These are phyloP conservation scores for Morone saxatilis DNA, from an alignment of 2,113 vertebrate genomes.

Conservation along the genomic window DNA sequence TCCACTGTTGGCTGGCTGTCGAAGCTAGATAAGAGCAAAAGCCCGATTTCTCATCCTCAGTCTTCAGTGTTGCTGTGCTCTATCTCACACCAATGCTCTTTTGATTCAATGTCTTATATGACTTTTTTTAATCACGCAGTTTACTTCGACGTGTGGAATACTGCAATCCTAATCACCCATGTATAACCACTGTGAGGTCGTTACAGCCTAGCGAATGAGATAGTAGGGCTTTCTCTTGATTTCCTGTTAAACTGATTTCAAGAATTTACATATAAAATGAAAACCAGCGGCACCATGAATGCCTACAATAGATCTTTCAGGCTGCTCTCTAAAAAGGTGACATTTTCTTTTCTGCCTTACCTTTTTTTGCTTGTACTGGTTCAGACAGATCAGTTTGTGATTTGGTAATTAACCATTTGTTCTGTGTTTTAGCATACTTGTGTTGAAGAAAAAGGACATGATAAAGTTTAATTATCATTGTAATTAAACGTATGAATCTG, in stretches of 20 bases:
- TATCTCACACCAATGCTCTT: slow-evolving; percentile 20
- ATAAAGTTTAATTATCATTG: not conserved
- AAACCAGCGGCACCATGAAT: slow-evolving; percentile 16
- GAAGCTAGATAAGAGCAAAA: slow-evolving; percentile 48
- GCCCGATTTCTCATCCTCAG: slow-evolving; percentile 13
- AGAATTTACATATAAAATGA: slow-evolving; percentile 57
- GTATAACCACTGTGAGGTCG: not conserved
- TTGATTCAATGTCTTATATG: not conserved
- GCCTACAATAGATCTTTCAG: slow-evolving; percentile 28
- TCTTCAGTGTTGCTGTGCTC: not conserved
- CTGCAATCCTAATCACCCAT: not conserved
- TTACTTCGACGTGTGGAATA: not conserved
- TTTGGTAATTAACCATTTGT: not conserved
- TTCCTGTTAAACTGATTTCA: slow-evolving; percentile 32
- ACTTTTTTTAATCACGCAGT: slow-evolving; percentile 16
- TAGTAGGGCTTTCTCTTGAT: slow-evolving; percentile 12
- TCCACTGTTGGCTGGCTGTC: slow-evolving; percentile 43
- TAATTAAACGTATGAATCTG: not conserved
- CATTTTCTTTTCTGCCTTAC: not conserved
- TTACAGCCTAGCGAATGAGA: slow-evolving; percentile 11
- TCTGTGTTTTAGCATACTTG: not conserved
- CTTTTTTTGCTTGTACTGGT: not conserved
- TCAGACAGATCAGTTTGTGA: not conserved
- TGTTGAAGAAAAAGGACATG: not conserved
- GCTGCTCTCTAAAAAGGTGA: slow-evolving; percentile 12